Conservation (phyloP, 1,140 invertebrate species). For the Pseudomyrmex sp. region DNA sequence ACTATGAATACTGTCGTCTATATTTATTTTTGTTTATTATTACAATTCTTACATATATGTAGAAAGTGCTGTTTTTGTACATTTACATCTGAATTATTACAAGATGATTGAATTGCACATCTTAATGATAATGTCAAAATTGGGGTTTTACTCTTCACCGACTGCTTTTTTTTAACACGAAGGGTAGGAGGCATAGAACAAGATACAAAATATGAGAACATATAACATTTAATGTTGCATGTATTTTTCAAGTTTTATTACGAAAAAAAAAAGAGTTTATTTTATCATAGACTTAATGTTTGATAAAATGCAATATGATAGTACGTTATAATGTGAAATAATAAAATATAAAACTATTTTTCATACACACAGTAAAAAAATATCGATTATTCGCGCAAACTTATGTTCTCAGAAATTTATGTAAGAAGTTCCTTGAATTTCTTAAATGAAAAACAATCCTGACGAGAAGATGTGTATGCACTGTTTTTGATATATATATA, state of each 20-base stretch:
- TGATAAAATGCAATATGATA: not conserved
- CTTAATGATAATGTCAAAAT: not conserved
- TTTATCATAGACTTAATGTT: not conserved
- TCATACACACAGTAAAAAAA: not conserved
- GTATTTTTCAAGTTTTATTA: not conserved
- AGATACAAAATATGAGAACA: too few species aligned
- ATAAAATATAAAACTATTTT: slow-evolving; percentile 12
- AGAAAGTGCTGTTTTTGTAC: slow-evolving; percentile 1
- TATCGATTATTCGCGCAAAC: not conserved
- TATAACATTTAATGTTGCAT: not conserved
- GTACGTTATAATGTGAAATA: slow-evolving; percentile 1
- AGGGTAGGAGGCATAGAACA: too few species aligned
- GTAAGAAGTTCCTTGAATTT: not conserved
- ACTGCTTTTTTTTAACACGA: too few species aligned
- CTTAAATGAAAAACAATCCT: not conserved
- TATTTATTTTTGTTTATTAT: slow-evolving; percentile 6
- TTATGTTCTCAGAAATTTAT: not conserved
- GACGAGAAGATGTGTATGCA: not conserved
- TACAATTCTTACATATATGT: slow-evolving; percentile 7
- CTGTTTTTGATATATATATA: not conserved
- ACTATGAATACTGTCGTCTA: too few species aligned
- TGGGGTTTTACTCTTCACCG: too few species aligned
- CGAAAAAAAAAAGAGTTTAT: too few species aligned
- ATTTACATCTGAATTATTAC: slow-evolving; percentile 11
- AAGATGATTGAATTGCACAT: slow-evolving; percentile 1